Evolutionary conservation across 2,113 vertebrate species (phyloP).

Genomic region (Globicephala melas): DNA sequence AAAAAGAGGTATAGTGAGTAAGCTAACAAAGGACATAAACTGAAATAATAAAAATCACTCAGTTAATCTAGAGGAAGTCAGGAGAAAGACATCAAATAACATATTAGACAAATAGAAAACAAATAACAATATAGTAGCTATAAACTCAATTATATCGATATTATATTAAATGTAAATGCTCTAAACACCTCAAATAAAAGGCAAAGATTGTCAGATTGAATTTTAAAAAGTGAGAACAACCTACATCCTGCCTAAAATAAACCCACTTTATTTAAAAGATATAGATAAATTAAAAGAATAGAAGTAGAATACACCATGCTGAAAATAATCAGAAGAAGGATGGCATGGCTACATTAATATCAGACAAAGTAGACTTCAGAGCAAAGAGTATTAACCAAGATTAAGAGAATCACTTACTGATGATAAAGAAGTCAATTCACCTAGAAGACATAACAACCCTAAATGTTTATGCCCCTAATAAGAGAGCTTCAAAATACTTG

Average conservation of each 20-base stretch:
- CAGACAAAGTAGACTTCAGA: neutral
- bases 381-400: neutral
- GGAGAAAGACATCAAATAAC: neutral
- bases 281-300: neutral
- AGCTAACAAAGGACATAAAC: neutral
- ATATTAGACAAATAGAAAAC: neutral
- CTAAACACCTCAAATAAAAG: neutral
- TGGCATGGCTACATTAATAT: neutral
- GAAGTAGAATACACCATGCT: neutral
- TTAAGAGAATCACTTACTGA: neutral
- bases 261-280: neutral
- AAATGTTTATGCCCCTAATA: neutral
- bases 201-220: neutral
- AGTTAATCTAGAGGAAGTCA: neutral
- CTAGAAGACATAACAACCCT: neutral
- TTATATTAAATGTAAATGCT: neutral
- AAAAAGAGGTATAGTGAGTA: neutral
- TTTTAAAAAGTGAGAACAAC: neutral
- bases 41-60: neutral
- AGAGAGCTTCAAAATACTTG: neutral
- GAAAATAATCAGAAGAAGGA: neutral
- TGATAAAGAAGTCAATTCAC: neutral
- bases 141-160: neutral
- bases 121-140: neutral
- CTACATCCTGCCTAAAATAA: neutral